phyloP scores from a whole-genome alignment of 2,113 vertebrate genomes.

The Sorex fumeus region DNA sequence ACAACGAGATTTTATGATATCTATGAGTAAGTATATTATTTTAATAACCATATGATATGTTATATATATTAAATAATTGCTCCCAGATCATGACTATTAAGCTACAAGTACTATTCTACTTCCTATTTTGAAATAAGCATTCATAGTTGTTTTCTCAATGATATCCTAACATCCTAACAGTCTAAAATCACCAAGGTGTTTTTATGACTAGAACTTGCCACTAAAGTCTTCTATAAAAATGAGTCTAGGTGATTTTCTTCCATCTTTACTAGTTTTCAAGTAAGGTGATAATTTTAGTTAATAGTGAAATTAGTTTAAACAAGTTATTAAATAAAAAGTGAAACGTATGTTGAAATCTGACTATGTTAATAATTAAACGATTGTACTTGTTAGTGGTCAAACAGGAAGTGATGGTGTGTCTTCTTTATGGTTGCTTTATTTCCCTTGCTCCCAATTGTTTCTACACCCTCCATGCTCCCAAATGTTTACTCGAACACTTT shows the following conservation, averaged over 20 bases:
- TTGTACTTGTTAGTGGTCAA: background rate
- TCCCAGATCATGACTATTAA: accelerated
- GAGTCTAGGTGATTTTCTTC: background rate
- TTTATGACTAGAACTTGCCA: background rate
- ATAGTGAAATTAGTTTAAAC: background rate
- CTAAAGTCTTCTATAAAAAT: background rate
- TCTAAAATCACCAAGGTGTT: background rate
- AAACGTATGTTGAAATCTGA: background rate
- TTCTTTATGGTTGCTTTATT: background rate
- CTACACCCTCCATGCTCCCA: background rate
- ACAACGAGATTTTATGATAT: too few species aligned
- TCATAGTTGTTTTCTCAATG: accelerated
- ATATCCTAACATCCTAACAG: accelerated
- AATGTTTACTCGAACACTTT: background rate
- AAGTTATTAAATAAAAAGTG: background rate
- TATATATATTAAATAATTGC: background rate
- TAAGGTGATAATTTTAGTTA: background rate
- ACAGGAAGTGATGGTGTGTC: background rate
- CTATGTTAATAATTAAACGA: background rate
- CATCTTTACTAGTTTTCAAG: background rate
- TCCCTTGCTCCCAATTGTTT: background rate
- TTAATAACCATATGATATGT: background rate
- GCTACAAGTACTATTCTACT: background rate
- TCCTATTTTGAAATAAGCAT: background rate
- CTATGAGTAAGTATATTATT: too few species aligned